Conservation (phyloP, 1,140 invertebrate species). For the Drosophila parabipectinata region DNA sequence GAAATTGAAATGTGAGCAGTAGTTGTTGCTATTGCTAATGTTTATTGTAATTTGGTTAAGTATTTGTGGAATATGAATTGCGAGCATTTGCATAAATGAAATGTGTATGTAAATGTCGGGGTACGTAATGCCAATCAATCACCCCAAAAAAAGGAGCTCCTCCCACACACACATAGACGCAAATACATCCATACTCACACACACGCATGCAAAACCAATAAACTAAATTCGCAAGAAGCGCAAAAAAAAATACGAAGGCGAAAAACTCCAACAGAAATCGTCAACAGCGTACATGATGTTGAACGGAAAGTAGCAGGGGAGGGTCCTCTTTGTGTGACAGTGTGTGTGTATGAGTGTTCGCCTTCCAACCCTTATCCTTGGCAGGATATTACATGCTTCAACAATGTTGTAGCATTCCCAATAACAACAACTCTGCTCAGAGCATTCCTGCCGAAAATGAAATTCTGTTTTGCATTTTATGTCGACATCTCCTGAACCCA, state of each 20-base stretch:
- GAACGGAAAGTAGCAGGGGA: conserved; percentile 28
- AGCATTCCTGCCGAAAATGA: conserved; percentile 82
- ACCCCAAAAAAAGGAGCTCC: conserved; percentile 68
- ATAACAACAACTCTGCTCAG: conserved; percentile 64
- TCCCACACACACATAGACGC: conserved; percentile 33
- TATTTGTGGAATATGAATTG: conserved; percentile 82
- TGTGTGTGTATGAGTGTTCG: conserved; percentile 34
- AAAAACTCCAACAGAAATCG: conserved; percentile 74
- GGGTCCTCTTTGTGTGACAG: conserved; percentile 28
- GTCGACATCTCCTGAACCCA: conserved; percentile 79
- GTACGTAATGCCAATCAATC: conserved; percentile 79
- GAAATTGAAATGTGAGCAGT: conserved; percentile 56
- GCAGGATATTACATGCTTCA: conserved; percentile 82
- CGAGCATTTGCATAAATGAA: conserved; percentile 82
- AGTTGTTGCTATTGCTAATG: conserved; percentile 24
- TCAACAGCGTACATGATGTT: conserved; percentile 69
- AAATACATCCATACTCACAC: conserved; percentile 30
- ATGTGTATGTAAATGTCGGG: conserved; percentile 79
- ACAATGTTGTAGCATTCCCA: conserved; percentile 82
- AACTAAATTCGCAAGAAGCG: conserved; percentile 78
- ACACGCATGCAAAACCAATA: conserved; percentile 73
- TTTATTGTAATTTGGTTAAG: conserved; percentile 77
- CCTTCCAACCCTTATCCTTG: conserved; percentile 79
- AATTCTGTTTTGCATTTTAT: conserved; percentile 83
- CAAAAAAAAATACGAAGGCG: conserved; percentile 7